phyloP scores from a whole-genome alignment of 2,888 invertebrate genomes.

The Salticus scenicus region DNA sequence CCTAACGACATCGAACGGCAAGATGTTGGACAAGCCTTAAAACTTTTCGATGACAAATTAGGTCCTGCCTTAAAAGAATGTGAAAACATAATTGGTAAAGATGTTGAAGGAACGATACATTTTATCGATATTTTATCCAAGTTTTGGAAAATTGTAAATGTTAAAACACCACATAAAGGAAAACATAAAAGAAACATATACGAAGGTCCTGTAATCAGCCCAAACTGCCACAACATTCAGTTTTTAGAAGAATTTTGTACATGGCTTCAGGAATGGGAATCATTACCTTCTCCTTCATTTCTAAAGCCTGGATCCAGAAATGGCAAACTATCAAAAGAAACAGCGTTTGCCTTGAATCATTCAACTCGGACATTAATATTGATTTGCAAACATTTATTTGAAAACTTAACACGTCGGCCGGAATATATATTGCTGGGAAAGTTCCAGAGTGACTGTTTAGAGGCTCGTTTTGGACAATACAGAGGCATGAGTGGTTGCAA shows the following conservation, averaged over 20 bases:
- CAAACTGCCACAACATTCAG: neutral
- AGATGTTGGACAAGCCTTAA: neutral
- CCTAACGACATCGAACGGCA: neutral
- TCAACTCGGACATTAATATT: neutral
- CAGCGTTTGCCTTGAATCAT: neutral
- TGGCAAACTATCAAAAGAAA: neutral
- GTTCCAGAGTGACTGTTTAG: constrained; percentile 16
- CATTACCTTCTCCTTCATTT: neutral
- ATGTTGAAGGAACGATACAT: neutral
- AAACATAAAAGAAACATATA: neutral
- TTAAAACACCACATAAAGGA: neutral
- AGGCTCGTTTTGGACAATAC: constrained; percentile 20
- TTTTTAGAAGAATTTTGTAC: neutral
- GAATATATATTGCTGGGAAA: constrained; percentile 9
- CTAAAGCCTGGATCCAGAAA: no score
- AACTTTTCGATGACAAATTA: neutral
- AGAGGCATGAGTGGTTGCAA: constrained; percentile 15
- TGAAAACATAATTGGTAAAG: neutral
- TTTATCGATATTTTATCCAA: neutral
- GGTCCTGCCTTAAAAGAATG: neutral
- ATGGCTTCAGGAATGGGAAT: neutral
- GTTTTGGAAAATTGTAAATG: neutral
- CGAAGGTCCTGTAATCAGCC: neutral
- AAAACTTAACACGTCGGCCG: neutral
- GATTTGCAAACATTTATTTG: neutral